phyloP scores from a whole-genome alignment of 2,113 vertebrate species.

The Taurulus bubalis region DNA sequence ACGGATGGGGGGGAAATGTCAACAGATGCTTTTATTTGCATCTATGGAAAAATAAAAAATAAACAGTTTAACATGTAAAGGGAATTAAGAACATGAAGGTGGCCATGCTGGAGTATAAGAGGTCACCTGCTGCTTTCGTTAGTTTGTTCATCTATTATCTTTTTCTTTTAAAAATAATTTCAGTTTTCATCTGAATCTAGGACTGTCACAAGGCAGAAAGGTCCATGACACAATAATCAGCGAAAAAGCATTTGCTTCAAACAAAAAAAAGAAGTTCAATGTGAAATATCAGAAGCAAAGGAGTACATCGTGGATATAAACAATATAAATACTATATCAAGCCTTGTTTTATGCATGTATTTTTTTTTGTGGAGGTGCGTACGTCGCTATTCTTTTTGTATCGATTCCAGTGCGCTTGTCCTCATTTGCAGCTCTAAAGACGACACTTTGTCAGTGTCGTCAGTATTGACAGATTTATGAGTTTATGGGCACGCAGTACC shows the following conservation, averaged over 20 bases:
- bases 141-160: conserved; percentile 3
- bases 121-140: conserved; percentile 73
- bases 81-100: conserved; percentile 63
- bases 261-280: conserved; percentile 25
- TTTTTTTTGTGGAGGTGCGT: conserved; percentile 60
- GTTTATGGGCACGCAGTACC: conserved; percentile 53
- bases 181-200: conserved; percentile 32
- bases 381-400: conserved; percentile 62
- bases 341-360: conserved; percentile 80
- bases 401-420: conserved; percentile 58
- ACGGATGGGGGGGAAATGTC: conserved; percentile 32
- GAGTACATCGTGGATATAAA: conserved; percentile 60
- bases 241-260: conserved; percentile 46
- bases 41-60: conserved; percentile 7
- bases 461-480: conserved; percentile 48
- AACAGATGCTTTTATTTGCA: conserved; percentile 39
- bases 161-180: conserved; percentile 27
- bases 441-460: conserved; percentile 46
- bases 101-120: conserved; percentile 50
- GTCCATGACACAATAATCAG: conserved; percentile 58
- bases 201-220: conserved; percentile 38
- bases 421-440: conserved; percentile 67
- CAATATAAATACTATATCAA: conserved; percentile 76
- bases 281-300: conserved; percentile 53
- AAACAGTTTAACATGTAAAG: conserved; percentile 64